Conservation (phyloP, 2,113 vertebrate genomes). For the Neolamprologus cancellatus region DNA sequence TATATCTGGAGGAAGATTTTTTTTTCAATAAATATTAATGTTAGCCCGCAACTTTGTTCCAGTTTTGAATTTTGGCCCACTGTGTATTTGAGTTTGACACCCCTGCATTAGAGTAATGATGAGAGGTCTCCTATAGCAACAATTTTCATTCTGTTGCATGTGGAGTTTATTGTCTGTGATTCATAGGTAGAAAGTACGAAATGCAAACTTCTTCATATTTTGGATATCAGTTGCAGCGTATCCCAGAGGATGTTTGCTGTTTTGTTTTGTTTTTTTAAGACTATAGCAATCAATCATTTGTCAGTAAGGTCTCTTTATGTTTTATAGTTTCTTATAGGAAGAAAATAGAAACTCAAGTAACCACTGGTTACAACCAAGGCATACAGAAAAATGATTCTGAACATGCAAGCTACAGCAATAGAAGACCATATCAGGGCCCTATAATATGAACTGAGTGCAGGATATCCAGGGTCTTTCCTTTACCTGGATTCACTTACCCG, state of each 20-base stretch:
- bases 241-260: not conserved
- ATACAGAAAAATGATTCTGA: not conserved
- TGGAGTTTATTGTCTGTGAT: not conserved
- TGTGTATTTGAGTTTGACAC: no score
- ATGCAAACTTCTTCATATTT: not conserved
- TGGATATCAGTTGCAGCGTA: not conserved
- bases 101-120: not conserved
- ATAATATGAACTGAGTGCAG: no score
- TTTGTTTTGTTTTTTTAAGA: not conserved
- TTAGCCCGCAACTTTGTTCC: no score
- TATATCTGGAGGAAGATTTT: no score
- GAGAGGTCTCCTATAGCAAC: not conserved
- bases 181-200: not conserved
- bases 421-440: no score
- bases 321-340: not conserved
- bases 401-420: no score
- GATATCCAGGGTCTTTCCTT: no score
- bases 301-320: not conserved
- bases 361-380: fast-evolving
- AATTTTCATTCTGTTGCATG: not conserved
- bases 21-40: no score
- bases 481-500: no score
- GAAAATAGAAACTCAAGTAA: not conserved
- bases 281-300: not conserved
- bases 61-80: no score